phyloP scores from a whole-genome alignment of 2,113 vertebrate genomes.

The Ammodytes dubius region DNA sequence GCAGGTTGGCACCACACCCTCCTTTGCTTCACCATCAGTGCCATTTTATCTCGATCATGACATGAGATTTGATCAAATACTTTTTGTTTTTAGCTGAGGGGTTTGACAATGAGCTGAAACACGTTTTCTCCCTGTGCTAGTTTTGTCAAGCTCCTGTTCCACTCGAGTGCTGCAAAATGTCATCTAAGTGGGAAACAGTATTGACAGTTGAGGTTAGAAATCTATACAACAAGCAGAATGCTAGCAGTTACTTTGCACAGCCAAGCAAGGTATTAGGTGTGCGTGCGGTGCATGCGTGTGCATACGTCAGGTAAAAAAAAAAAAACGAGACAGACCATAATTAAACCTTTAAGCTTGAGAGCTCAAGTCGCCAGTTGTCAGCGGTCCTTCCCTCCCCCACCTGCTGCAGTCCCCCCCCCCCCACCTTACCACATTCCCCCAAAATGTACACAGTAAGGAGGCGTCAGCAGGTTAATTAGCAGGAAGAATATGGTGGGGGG shows the following conservation, averaged over 20 bases:
- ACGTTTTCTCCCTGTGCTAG: not conserved
- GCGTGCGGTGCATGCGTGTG: not conserved
- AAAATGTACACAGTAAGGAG: slow-evolving; percentile 69
- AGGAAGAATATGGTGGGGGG: slow-evolving; percentile 75
- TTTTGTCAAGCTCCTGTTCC: not conserved
- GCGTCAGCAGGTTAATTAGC: slow-evolving; percentile 83
- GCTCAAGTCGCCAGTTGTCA: slow-evolving; percentile 33
- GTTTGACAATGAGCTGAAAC: slow-evolving; percentile 5
- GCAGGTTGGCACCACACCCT: slow-evolving; percentile 42
- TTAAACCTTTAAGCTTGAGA: slow-evolving; percentile 37
- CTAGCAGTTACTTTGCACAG: not conserved
- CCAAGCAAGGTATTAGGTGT: not conserved
- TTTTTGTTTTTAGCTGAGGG: not conserved
- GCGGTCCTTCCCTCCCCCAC: slow-evolving; percentile 31
- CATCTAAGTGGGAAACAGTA: not conserved
- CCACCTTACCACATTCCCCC: slow-evolving; percentile 11
- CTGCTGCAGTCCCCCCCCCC: slow-evolving; percentile 40
- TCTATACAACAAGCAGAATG: not conserved
- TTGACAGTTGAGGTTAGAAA: not conserved
- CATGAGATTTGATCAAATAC: slow-evolving; percentile 25
- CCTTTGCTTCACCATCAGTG: not conserved
- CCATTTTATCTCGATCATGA: slow-evolving; percentile 16
- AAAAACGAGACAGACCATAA: slow-evolving; percentile 17
- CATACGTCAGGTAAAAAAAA: not conserved
- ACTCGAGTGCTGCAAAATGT: slow-evolving; percentile 12